Evolutionary conservation across 2,113 vertebrate genomes (phyloP).

Genomic region (Theropithecus gelada): DNA sequence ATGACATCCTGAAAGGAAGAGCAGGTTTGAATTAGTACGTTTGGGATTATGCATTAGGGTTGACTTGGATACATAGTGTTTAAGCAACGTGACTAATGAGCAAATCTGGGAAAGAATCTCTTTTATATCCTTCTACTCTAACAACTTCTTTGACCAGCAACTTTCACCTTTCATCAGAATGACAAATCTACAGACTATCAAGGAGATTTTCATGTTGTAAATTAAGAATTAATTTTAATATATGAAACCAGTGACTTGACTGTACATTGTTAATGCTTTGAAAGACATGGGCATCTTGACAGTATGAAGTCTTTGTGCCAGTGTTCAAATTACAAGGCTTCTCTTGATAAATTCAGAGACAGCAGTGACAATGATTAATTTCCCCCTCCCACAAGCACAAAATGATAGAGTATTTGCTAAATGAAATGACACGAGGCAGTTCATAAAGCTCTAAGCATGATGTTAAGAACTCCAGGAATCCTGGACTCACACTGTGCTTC

Average conservation of each 20-base stretch:
- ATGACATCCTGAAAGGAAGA: background rate
- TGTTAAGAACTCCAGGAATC: background rate
- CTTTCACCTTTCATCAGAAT: background rate
- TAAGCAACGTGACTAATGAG: background rate
- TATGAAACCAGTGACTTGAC: background rate
- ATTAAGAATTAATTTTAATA: background rate
- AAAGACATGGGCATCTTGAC: background rate
- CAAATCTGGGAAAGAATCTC: background rate
- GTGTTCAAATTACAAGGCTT: background rate
- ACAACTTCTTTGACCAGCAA: background rate
- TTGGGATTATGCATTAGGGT: background rate
- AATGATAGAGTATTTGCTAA: constrained; percentile 44
- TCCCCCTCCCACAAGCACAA: background rate
- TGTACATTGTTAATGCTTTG: background rate
- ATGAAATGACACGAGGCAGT: constrained; percentile 10
- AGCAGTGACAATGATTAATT: background rate
- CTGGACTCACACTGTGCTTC: background rate
- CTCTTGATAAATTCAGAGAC: background rate
- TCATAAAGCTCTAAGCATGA: constrained; percentile 5
- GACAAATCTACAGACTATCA: background rate
- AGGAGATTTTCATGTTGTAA: constrained; percentile 26
- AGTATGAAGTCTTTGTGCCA: background rate
- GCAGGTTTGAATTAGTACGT: background rate
- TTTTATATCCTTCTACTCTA: background rate
- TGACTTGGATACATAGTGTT: background rate